A percentile compares a stretch with the other conserved stretches of the same genome.
Conservation (phyloP, 2,888 invertebrate genomes). For the Chaetogeoica ovagalla region DNA sequence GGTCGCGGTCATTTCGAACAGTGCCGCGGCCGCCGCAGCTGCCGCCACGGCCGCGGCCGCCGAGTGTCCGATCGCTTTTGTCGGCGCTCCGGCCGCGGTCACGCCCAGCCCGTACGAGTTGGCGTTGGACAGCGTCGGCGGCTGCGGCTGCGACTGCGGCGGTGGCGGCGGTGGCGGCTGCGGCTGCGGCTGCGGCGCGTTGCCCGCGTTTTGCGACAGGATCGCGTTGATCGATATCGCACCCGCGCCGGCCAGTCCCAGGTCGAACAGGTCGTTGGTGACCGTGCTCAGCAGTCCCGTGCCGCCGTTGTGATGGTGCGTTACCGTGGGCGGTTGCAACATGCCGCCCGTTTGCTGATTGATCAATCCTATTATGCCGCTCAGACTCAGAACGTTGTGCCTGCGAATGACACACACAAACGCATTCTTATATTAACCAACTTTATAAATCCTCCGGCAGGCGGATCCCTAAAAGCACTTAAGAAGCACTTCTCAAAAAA, state of each 20-base stretch:
- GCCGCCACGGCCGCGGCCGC: conserved; percentile 13
- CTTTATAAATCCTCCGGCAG: too few species aligned
- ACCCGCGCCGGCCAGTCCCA: conserved; percentile 45
- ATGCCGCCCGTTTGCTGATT: conserved; percentile 26
- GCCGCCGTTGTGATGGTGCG: conserved; percentile 14
- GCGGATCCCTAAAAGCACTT: too few species aligned
- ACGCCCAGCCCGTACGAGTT: conserved; percentile 51
- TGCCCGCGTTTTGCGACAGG: conserved; percentile 50
- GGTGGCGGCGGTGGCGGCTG: too few species aligned
- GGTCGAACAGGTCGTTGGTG: conserved; percentile 54
- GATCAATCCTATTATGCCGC: conserved; percentile 64
- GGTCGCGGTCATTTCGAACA: conserved; percentile 33
- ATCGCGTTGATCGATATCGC: conserved; percentile 46
- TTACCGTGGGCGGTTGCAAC: conserved; percentile 21
- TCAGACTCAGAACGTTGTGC: conserved; percentile 77
- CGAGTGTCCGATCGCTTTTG: conserved; percentile 15
- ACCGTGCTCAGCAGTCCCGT: conserved; percentile 43
- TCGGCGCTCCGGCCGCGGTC: conserved; percentile 28
- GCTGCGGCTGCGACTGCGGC: too few species aligned
- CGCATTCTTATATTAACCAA: too few species aligned
- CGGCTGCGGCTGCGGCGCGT: conserved; percentile 22
- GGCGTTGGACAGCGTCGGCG: conserved; percentile 34
- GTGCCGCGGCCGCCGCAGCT: conserved; percentile 10
- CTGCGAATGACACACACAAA: conserved; percentile 48
- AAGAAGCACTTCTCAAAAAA: too few species aligned